Evolutionary conservation across 2,888 invertebrate species (phyloP).

Genomic region (Halictus ligatus): DNA sequence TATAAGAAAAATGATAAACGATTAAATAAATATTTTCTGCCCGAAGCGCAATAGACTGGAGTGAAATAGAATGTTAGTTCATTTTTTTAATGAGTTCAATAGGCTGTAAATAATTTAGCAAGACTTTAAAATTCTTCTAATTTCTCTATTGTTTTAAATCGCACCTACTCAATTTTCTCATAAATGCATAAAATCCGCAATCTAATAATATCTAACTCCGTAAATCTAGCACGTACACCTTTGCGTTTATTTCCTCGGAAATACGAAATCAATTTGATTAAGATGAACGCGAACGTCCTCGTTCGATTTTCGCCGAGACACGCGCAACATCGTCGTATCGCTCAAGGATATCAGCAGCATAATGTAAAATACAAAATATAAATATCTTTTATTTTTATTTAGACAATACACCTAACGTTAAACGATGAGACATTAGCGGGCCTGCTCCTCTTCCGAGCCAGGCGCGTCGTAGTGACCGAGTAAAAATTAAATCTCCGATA

Average conservation of each 20-base stretch:
- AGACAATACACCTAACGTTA: conserved; percentile 61
- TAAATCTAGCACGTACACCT: background rate
- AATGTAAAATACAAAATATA: conserved; percentile 73
- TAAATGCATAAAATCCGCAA: background rate
- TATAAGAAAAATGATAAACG: background rate
- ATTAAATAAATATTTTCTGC: background rate
- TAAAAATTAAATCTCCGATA: conserved; percentile 63
- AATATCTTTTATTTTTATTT: conserved; percentile 75
- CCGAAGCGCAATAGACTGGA: too few relatives aligned
- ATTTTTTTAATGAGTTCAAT: too few relatives aligned
- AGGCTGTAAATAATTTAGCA: background rate
- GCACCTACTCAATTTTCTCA: background rate
- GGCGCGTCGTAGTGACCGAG: conserved; percentile 48
- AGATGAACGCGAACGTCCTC: background rate
- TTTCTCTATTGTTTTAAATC: background rate
- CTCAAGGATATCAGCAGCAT: conserved; percentile 23
- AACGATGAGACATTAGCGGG: conserved; percentile 58
- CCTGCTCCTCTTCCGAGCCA: conserved; percentile 21
- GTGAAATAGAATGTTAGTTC: background rate
- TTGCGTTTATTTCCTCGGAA: background rate
- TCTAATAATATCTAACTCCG: background rate
- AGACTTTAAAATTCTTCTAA: background rate
- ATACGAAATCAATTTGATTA: background rate
- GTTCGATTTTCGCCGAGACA: background rate
- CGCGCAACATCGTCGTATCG: background rate